Percentiles rank a stretch among this genome's conserved stretches.
phyloP scores from a whole-genome alignment of 1,140 invertebrate species.

The Charaxes varanes region DNA sequence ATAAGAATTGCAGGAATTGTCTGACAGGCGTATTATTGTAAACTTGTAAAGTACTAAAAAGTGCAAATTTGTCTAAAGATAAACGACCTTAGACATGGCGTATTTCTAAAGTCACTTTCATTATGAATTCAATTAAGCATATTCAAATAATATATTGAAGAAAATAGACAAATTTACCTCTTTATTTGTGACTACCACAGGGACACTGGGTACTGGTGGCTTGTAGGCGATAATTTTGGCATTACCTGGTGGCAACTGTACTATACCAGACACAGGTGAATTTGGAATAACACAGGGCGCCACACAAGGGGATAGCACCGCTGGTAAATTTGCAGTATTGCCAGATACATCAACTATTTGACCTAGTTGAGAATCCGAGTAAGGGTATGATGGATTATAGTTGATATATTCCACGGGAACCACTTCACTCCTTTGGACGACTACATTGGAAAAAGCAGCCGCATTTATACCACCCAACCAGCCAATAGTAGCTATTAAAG shows the following conservation, averaged over 20 bases:
- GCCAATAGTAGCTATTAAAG: conserved; percentile 20
- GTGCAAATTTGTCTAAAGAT: too few species aligned
- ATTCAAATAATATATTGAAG: too few species aligned
- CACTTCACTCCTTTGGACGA: conserved; percentile 40
- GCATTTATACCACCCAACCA: conserved; percentile 24
- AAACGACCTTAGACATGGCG: too few species aligned
- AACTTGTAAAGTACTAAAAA: too few species aligned
- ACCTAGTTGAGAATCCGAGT: conserved; percentile 29
- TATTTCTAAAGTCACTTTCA: too few species aligned
- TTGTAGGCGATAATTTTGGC: conserved; percentile 46
- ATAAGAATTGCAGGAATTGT: too few species aligned
- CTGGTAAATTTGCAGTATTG: conserved; percentile 28
- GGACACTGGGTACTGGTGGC: conserved; percentile 36
- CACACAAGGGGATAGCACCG: conserved; percentile 41
- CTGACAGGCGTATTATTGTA: too few species aligned
- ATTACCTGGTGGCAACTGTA: conserved; percentile 28
- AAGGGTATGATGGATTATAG: conserved; percentile 33
- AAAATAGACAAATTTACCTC: conserved; percentile 35
- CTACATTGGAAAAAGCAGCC: conserved; percentile 51
- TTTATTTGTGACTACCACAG: conserved; percentile 39
- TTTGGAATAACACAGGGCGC: conserved; percentile 48
- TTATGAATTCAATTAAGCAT: too few species aligned
- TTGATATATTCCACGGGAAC: conserved; percentile 39
- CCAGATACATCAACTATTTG: conserved; percentile 36
- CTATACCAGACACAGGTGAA: conserved; percentile 26